Evolutionary conservation across 1,140 invertebrate species (phyloP), one percentile per base, ranked within the genome.

Genomic region (Leguminivora glycinivorella): DNA sequence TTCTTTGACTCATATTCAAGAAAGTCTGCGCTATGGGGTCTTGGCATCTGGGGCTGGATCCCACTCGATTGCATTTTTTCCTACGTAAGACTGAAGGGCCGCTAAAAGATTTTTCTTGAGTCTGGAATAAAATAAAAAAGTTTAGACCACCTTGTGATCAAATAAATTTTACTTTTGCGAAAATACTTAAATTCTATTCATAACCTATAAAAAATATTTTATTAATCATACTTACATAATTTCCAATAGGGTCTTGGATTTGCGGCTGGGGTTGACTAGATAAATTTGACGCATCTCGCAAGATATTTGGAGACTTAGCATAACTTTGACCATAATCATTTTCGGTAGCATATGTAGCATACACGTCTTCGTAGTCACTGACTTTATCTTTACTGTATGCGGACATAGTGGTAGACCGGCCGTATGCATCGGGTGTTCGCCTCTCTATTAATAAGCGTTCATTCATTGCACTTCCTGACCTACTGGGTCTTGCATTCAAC

Each of bases 11-110:
- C 96, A 79, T 96, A 96, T 83, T 98, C 97, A 43, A 98, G 88
- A 81, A 98, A 98, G 89, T 98, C 97, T 4, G 96, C 97, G 75
- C 96, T 97, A 76, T 97, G 96, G 0, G 97, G 97, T 80, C 97
- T 92, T 3, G 96, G 95, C 74, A 95, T 87, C 78, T 93, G 87
- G 72, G 93, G 81, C 82, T 90, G 87, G 40, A 90, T 84, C 9
- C 87, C 88, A 73, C 87, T 90, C 1, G 89, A 84, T 74, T 91
- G 89, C 89, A 91, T 91, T 92, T 92, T 58, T 92, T 91, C 69
- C 87, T 80, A 67, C 89, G 77, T 52, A 91, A 68, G 56, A 91
- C 87, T 67, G 89, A 84, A 4, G 89, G 89, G 17, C 89, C 89
- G 70, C 79, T 88, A 70, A 90, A 89, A n/a, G 79, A 83, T 75